Evolutionary conservation across 1,140 invertebrate genomes (phyloP).

Genomic region (Protaetia brevitarsis): DNA sequence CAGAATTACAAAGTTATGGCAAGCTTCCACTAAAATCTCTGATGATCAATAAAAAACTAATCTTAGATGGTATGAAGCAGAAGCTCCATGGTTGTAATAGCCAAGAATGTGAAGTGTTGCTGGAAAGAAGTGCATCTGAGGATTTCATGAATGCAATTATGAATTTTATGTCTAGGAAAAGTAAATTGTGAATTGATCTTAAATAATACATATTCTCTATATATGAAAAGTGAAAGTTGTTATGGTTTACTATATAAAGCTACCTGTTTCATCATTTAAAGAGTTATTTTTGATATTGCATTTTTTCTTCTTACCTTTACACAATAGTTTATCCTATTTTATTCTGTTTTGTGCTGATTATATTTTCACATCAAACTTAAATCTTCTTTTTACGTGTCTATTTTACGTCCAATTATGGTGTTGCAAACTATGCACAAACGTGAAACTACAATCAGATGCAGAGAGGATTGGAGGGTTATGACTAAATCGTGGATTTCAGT

Average conservation of each 20-base stretch:
- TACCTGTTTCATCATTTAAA: too few relatives aligned
- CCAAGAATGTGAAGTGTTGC: conserved; percentile 36
- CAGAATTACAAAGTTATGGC: conserved; percentile 37
- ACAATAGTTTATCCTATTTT: too few relatives aligned
- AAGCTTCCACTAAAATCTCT: conserved; percentile 37
- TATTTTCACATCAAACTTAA: too few relatives aligned
- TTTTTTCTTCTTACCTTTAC: too few relatives aligned
- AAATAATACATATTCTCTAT: neutral
- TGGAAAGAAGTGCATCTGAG: conserved; percentile 37
- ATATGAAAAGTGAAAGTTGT: neutral
- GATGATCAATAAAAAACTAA: conserved; percentile 39
- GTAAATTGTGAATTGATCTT: conserved; percentile 29
- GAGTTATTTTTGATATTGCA: too few relatives aligned
- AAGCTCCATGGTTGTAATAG: conserved; percentile 33
- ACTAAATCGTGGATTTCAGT: too few relatives aligned
- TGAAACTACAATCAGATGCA: too few relatives aligned
- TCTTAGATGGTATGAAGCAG: conserved; percentile 32
- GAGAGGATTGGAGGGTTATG: too few relatives aligned
- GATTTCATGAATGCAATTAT: conserved; percentile 37
- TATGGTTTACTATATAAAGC: neutral
- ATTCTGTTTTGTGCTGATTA: too few relatives aligned
- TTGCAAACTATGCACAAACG: too few relatives aligned
- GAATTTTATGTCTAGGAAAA: conserved; percentile 38
- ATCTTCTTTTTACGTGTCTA: too few relatives aligned
- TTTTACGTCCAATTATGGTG: too few relatives aligned